Conservation (phyloP, 2,113 vertebrate species). For the Natator depressus region DNA sequence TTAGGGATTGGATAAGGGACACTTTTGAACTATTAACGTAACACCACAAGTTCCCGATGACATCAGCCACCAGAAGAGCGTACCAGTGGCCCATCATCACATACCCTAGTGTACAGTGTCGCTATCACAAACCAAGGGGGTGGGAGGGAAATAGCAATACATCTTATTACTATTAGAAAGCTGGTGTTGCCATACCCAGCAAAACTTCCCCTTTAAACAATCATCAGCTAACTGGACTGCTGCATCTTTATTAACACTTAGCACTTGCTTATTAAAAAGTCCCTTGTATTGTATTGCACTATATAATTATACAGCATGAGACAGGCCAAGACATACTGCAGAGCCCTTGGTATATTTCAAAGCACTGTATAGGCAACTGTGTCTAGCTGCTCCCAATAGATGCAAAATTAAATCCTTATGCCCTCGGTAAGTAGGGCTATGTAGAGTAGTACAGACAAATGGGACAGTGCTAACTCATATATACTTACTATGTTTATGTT, state of each 20-base stretch:
- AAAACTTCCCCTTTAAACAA: not conserved
- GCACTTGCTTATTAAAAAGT: not conserved
- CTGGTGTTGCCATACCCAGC: not conserved
- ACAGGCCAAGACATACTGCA: not conserved
- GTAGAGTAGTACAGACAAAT: not conserved
- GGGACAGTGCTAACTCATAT: not conserved
- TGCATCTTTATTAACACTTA: not conserved
- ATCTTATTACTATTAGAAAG: not conserved
- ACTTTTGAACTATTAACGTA: not conserved
- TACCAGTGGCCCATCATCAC: not conserved
- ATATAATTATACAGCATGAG: not conserved
- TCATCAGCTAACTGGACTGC: not conserved
- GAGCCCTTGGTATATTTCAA: accelerated
- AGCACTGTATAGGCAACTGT: not conserved
- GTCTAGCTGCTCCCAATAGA: not conserved
- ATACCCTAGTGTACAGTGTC: not conserved
- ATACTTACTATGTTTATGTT: not conserved
- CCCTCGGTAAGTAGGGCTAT: not conserved
- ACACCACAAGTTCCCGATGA: not conserved
- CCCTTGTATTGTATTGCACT: not conserved
- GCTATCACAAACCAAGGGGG: not conserved
- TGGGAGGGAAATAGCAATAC: not conserved
- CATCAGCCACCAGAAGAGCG: not conserved
- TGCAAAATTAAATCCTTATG: not conserved
- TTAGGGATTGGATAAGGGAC: not conserved